These are phyloP conservation scores for Phortica variegata DNA, from an alignment of 1,140 invertebrate genomes.

Conservation along the genomic window DNA sequence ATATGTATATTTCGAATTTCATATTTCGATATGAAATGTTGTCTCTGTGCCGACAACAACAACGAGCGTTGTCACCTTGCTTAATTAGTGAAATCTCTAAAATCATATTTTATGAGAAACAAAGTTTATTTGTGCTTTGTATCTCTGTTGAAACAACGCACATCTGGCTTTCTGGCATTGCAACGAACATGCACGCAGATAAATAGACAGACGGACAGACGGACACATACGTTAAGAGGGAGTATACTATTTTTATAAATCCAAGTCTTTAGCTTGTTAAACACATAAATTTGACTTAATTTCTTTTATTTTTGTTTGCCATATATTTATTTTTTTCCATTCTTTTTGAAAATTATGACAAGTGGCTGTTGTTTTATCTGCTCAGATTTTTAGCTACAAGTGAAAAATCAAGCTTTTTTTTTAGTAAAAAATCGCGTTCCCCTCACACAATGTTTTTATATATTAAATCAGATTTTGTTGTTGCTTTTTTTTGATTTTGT, in stretches of 20 bases:
- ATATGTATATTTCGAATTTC: too few relatives aligned
- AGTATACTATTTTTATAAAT: conserved; percentile 26
- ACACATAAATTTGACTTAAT: conserved; percentile 42
- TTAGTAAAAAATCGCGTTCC: conserved; percentile 7
- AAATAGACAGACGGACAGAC: not conserved
- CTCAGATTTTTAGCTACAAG: conserved; percentile 16
- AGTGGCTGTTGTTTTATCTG: too few relatives aligned
- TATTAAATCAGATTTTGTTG: conserved; percentile 22
- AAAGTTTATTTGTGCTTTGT: conserved; percentile 1
- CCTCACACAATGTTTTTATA: conserved; percentile 21
- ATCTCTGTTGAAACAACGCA: conserved; percentile 1
- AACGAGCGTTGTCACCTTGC: conserved; percentile 44
- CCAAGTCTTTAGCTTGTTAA: conserved; percentile 14
- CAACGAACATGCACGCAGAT: too few relatives aligned
- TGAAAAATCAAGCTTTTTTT: too few relatives aligned
- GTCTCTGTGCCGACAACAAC: not conserved
- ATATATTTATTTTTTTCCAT: too few relatives aligned
- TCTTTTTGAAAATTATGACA: conserved; percentile 45
- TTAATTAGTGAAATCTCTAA: conserved; percentile 50
- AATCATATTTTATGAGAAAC: conserved; percentile 26
- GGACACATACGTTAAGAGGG: not conserved
- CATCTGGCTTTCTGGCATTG: too few relatives aligned
- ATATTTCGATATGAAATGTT: too few relatives aligned
- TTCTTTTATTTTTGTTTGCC: conserved; percentile 14
- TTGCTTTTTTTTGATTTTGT: conserved; percentile 6